These are phyloP conservation scores for Chromoteleia sp. DNA, from an alignment of 2,888 invertebrate species.

Conservation along the genomic window DNA sequence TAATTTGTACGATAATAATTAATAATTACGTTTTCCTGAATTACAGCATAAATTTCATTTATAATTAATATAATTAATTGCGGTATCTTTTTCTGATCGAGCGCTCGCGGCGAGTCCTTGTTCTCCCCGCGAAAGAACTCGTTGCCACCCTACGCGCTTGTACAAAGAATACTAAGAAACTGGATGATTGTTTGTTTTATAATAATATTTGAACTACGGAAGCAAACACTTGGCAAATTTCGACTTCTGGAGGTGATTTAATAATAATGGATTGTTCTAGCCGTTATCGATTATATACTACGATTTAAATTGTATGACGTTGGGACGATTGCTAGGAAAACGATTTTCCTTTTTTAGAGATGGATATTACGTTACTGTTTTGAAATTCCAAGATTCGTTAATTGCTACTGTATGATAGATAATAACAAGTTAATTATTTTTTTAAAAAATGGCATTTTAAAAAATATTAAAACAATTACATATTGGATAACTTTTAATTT, in stretches of 20 bases:
- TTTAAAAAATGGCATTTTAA: no score
- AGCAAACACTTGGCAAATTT: constrained; percentile 33
- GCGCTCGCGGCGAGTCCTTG: background rate
- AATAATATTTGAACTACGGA: constrained; percentile 43
- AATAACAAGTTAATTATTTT: no score
- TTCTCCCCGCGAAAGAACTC: background rate
- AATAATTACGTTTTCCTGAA: no score
- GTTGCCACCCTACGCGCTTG: constrained; percentile 1
- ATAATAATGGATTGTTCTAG: constrained; percentile 36
- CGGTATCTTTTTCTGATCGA: background rate
- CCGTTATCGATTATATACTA: constrained; percentile 11
- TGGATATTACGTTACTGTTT: background rate
- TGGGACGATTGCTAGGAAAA: background rate
- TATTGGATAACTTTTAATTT: no score
- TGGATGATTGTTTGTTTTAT: constrained; percentile 35
- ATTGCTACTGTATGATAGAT: no score
- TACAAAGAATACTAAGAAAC: constrained; percentile 7
- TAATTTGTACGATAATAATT: no score
- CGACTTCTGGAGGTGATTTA: constrained; percentile 21
- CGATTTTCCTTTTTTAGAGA: background rate
- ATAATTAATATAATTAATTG: no score
- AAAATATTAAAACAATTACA: no score
- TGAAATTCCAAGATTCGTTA: no score
- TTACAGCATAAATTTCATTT: no score
- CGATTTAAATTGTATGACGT: constrained; percentile 8